A percentile compares a stretch with the other conserved stretches of the same genome.
phyloP scores from a whole-genome alignment of 2,113 vertebrate genomes.

The Psittacara wagleri region DNA sequence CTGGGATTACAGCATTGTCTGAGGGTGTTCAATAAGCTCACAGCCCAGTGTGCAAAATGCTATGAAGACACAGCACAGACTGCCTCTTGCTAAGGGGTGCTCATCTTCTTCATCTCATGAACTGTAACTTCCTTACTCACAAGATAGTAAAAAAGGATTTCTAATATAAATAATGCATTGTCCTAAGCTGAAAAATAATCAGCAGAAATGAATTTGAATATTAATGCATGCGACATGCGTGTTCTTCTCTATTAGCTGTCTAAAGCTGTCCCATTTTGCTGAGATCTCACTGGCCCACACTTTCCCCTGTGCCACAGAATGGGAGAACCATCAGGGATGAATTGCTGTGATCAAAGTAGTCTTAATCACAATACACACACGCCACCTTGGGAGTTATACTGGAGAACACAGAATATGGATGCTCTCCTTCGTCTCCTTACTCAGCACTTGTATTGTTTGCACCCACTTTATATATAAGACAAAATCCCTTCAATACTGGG shows the following conservation, averaged over 20 bases:
- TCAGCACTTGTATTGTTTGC: background rate
- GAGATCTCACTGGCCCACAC: background rate
- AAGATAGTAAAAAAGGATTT: background rate
- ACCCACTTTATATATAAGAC: background rate
- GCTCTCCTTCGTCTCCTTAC: background rate
- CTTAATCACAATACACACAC: background rate
- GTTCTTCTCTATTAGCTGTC: background rate
- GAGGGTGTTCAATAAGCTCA: background rate
- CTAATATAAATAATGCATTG: slow-evolving; percentile 3
- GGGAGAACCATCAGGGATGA: background rate
- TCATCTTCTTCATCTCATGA: background rate
- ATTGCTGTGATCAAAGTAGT: background rate
- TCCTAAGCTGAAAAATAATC: slow-evolving; percentile 4
- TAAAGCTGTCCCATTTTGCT: background rate
- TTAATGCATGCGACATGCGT: background rate
- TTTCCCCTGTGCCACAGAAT: background rate
- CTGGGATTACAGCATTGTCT: background rate
- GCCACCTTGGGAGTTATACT: background rate
- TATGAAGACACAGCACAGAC: background rate
- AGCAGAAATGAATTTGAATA: slow-evolving; percentile 19
- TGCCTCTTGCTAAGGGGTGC: background rate
- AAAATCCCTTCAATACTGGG: background rate
- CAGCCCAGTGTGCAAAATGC: background rate
- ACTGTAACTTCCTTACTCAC: slow-evolving; percentile 18
- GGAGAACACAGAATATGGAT: background rate